Percentiles rank a stretch among this genome's conserved stretches.
These are phyloP conservation scores for Pristis pectinata DNA, from an alignment of 2,797 vertebrate species.

Conservation along the genomic window DNA sequence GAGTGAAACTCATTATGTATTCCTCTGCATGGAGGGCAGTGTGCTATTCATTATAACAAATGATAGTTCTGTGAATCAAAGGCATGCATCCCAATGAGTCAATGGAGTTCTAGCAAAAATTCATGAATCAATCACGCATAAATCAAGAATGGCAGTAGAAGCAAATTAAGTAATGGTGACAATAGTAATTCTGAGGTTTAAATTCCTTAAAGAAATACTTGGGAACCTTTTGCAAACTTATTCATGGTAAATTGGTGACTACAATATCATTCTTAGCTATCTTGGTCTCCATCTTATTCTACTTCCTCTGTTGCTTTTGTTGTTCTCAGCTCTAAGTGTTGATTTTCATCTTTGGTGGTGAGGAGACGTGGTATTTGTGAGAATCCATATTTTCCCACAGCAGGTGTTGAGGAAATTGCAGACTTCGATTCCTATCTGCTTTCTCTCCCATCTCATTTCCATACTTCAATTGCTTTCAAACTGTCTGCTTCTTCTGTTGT, in stretches of 20 bases:
- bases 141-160: too few relatives aligned
- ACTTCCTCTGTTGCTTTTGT: neutral
- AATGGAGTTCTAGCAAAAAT: too few relatives aligned
- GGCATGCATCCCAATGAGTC: too few relatives aligned
- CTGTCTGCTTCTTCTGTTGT: neutral
- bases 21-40: too few relatives aligned
- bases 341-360: neutral
- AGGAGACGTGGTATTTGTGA: neutral
- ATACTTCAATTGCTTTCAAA: neutral
- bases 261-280: neutral
- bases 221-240: neutral
- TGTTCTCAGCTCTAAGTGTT: neutral
- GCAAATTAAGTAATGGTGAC: neutral
- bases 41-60: too few relatives aligned
- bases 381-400: neutral
- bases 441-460: neutral
- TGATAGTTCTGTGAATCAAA: too few relatives aligned
- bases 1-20: too few relatives aligned
- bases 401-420: neutral
- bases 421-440: neutral
- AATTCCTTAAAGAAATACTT: neutral
- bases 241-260: neutral
- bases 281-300: neutral
- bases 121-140: too few relatives aligned
- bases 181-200: neutral